Evolutionary conservation across 2,797 vertebrate species (phyloP), one percentile per base, ranked within the genome.

Genomic region (Ctenopoma multispine): DNA sequence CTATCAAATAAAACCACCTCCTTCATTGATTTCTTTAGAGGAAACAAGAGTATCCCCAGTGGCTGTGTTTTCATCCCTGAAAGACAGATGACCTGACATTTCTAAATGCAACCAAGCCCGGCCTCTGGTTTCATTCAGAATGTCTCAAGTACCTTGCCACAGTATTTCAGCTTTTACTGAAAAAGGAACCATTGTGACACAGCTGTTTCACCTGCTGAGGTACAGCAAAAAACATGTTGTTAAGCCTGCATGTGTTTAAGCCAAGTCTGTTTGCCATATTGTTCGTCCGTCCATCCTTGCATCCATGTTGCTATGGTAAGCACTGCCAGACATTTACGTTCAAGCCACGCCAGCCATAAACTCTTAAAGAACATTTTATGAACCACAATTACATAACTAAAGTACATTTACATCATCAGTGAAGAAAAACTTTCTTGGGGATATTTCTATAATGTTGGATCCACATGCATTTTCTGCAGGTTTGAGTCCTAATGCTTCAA

Each of bases 51-150:
- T 88, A 81, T 89, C 86, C 89, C 90, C 89, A 50, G 61, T 63
- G 87, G 90, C 89, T 82, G 75, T 78, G 69, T 89, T 89, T 91
- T 87, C 89, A 76, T 90, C 77, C 86, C 61, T 81, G 72, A 83
- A 90, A 90, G 90, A 92, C 87, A 81, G 86, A 93, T 92, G 84
- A 89, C 86, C 85, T 92, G 91, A 89, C 90, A 90, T 90, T 86
- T 92, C 80, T 81, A 87, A 90, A 90, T 71, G 69, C 81, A 83
- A 75, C 84, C 56, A 71, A 62, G 72, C 68, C 79, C 60, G 60
- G 81, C 81, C 79, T 59, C 47, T 56, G 61, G 58, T 86, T 58
- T 69, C 61, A 74, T 64, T 69, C 47, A 75, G 64, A 71, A 67
- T 67, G 81, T 88, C 48, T 60, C 0, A 6, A 72, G 38, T n/a